Conservation (phyloP, 2,888 invertebrate species). For the Ditula angustiorana region DNA sequence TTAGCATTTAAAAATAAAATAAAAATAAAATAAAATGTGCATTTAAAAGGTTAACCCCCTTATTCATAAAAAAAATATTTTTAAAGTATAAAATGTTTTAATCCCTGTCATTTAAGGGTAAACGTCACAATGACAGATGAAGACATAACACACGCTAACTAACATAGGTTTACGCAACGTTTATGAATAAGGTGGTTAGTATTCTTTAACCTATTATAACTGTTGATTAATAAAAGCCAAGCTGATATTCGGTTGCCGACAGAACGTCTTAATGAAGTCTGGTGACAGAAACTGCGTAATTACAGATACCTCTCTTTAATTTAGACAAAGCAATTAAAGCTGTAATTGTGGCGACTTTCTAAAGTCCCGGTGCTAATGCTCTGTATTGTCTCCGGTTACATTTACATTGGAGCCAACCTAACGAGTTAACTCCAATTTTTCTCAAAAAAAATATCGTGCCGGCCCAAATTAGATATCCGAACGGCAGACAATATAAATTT, state of each 20-base stretch:
- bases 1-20: no score
- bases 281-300: slow-evolving; percentile 1
- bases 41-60: no score
- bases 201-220: neutral
- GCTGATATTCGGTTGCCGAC: neutral
- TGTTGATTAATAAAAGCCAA: neutral
- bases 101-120: no score
- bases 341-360: slow-evolving; percentile 10
- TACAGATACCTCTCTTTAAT: slow-evolving; percentile 10
- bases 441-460: neutral
- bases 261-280: neutral
- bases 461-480: neutral
- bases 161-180: no score
- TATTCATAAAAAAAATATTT: no score
- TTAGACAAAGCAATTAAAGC: slow-evolving; percentile 17
- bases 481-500: no score
- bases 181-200: no score
- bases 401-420: neutral
- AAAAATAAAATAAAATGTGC: no score
- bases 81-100: no score
- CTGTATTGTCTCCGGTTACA: neutral
- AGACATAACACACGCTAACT: no score
- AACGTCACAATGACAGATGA: no score
- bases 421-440: neutral
- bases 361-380: neutral